A percentile compares a stretch with the other conserved stretches of the same genome.
Conservation (phyloP, 2,888 invertebrate species). For the Fragum fragum region DNA sequence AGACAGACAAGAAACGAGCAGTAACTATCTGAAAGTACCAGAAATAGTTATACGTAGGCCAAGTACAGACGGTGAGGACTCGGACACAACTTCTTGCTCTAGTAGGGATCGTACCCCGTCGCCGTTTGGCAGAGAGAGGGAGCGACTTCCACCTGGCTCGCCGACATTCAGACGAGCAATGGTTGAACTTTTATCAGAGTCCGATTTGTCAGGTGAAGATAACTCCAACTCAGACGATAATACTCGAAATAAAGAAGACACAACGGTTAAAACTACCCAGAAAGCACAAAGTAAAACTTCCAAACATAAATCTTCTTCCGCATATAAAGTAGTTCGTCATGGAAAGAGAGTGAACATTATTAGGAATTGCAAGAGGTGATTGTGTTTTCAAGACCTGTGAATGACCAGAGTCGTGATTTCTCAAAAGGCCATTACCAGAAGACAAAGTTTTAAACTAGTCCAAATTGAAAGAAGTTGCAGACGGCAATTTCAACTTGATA, state of each 20-base stretch:
- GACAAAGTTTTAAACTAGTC: too few species aligned
- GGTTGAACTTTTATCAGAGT: slow-evolving; percentile 13
- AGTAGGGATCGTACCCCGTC: slow-evolving; percentile 10
- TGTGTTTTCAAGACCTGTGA: too few species aligned
- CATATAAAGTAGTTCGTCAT: slow-evolving; percentile 19
- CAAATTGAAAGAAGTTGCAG: too few species aligned
- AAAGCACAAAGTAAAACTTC: not conserved
- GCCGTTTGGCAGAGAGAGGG: slow-evolving; percentile 14
- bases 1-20: not conserved
- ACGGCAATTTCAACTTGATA: too few species aligned
- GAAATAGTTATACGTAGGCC: not conserved
- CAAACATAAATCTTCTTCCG: not conserved
- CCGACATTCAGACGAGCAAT: slow-evolving; percentile 24
- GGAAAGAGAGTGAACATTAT: slow-evolving; percentile 6
- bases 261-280: not conserved
- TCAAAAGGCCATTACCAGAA: too few species aligned
- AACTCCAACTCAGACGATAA: slow-evolving; percentile 9
- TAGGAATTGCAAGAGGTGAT: slow-evolving; percentile 5
- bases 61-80: not conserved
- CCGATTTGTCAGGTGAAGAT: slow-evolving; percentile 12
- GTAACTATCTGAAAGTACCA: slow-evolving; percentile 6
- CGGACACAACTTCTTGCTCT: not conserved
- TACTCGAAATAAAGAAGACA: not conserved
- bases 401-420: too few species aligned
- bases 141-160: slow-evolving; percentile 14